A percentile compares a stretch with the other conserved stretches of the same genome.
phyloP scores from a whole-genome alignment of 2,113 vertebrate genomes.

The Macrotus californicus region DNA sequence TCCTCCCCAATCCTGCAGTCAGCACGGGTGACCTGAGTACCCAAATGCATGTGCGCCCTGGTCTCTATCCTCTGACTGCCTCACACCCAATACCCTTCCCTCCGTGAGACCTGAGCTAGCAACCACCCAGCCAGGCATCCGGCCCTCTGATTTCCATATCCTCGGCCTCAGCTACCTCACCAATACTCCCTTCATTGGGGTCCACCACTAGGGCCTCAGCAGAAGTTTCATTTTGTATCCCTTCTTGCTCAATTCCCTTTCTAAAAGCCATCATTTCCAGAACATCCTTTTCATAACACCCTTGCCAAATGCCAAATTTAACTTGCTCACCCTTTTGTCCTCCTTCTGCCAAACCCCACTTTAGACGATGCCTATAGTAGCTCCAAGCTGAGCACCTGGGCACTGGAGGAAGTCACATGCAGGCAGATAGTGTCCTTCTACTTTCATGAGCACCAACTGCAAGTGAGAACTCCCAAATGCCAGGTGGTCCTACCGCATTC shows the following conservation, averaged over 20 bases:
- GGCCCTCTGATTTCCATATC: neutral
- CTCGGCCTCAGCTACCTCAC: neutral
- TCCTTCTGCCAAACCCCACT: neutral
- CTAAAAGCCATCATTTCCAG: neutral
- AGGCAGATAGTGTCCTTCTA: too few relatives aligned
- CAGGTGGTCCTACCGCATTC: neutral
- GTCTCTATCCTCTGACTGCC: neutral
- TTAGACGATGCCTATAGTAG: rapidly evolving
- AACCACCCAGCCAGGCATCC: neutral
- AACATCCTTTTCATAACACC: neutral
- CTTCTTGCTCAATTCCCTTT: neutral
- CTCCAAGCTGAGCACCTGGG: neutral
- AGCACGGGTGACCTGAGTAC: neutral
- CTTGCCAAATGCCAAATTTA: neutral
- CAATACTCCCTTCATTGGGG: neutral
- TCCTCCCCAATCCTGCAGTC: neutral
- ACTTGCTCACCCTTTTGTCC: neutral
- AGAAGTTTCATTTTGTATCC: neutral
- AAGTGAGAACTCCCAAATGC: neutral
- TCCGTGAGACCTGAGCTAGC: neutral
- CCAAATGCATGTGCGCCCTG: neutral
- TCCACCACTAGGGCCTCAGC: neutral
- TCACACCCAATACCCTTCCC: neutral
- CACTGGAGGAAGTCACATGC: neutral
- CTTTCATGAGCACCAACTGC: neutral